Percentiles rank a stretch among this genome's conserved stretches.
These are phyloP conservation scores for Theonella swinhoei DNA, from an alignment of 37 sponge, comb jelly and placozoan genomes.

Conservation along the genomic window DNA sequence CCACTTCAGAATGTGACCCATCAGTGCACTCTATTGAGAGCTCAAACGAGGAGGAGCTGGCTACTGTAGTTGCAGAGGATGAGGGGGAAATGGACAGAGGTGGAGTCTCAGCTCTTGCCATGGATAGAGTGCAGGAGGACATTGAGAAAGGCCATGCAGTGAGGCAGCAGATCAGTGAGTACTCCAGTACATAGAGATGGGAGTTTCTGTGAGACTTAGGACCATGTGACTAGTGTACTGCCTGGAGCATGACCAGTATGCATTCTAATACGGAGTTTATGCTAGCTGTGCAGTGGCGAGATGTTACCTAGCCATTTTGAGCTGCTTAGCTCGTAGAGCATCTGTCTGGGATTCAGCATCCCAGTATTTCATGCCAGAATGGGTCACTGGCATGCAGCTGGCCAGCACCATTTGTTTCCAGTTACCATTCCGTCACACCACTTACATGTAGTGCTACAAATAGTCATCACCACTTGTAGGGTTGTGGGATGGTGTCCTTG, in stretches of 20 bases:
- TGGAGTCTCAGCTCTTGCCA: background rate
- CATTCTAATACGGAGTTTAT: no score
- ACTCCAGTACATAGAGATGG: background rate
- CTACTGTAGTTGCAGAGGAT: background rate
- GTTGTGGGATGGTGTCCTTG: constrained; percentile 80
- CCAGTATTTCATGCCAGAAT: background rate
- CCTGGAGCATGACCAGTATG: no score
- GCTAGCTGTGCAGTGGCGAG: no score
- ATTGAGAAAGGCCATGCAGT: constrained; percentile 78
- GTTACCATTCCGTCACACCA: no score
- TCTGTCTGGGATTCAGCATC: no score
- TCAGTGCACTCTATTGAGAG: background rate
- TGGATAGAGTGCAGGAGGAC: constrained; percentile 41
- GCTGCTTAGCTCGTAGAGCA: no score
- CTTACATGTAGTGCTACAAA: no score
- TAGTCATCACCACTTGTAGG: constrained; percentile 31
- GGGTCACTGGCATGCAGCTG: no score
- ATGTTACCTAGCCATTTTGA: no score
- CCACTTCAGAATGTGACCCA: background rate
- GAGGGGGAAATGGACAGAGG: background rate
- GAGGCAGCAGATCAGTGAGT: constrained; percentile 58
- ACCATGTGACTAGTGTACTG: no score
- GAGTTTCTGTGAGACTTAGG: no score
- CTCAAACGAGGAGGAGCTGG: background rate
- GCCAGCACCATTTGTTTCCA: no score